These are phyloP conservation scores for Nesometra sesokonis DNA, from an alignment of 35 echinoderm and acorn worm species.

Conservation along the genomic window DNA sequence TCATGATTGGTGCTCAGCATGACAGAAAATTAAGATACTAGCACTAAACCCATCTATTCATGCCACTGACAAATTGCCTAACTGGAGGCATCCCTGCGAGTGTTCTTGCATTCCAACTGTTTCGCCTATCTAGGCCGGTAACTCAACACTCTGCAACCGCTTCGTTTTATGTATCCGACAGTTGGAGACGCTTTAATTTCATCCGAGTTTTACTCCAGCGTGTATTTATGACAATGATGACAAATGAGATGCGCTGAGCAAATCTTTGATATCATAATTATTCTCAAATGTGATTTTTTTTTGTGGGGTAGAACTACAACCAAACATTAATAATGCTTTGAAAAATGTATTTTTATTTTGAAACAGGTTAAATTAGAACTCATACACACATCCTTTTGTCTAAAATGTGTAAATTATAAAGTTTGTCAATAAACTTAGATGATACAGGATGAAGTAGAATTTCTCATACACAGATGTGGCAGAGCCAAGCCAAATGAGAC, in stretches of 20 bases:
- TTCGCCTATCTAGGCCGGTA: not conserved
- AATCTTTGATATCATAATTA: too few species aligned
- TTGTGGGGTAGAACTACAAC: too few species aligned
- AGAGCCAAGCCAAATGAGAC: too few species aligned
- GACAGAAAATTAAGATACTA: not conserved
- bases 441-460: too few species aligned
- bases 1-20: not conserved
- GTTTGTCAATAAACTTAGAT: too few species aligned
- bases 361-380: too few species aligned
- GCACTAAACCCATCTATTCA: not conserved
- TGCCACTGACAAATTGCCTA: not conserved
- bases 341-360: too few species aligned
- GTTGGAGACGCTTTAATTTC: not conserved
- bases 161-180: not conserved
- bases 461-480: too few species aligned
- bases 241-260: not conserved
- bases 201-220: not conserved
- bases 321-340: too few species aligned
- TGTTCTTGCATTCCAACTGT: not conserved
- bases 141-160: not conserved
- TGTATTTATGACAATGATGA: not conserved
- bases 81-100: not conserved
- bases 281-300: too few species aligned
- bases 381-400: too few species aligned
- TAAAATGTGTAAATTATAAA: too few species aligned